A percentile compares a stretch with the other conserved stretches of the same genome.
phyloP scores from a whole-genome alignment of 2,888 invertebrate species.

The Athripsodes cinereus region DNA sequence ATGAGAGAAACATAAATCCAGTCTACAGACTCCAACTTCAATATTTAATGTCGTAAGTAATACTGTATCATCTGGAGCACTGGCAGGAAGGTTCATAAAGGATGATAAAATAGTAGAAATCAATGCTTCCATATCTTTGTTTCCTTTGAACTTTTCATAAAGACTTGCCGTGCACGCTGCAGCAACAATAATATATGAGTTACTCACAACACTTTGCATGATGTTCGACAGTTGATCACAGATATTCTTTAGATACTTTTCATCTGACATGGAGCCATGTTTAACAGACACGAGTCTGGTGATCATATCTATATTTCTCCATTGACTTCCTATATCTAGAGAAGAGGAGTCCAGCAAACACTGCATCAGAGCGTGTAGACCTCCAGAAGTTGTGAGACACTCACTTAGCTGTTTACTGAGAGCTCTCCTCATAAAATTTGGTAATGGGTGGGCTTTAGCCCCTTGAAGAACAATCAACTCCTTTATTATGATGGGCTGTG shows the following conservation, averaged over 20 bases:
- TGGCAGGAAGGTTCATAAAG: background rate
- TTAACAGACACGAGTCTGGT: constrained; percentile 56
- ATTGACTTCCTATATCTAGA: constrained; percentile 54
- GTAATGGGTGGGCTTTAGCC: constrained; percentile 44
- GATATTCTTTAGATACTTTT: constrained; percentile 50
- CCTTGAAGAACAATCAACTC: constrained; percentile 64
- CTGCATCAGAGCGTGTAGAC: constrained; percentile 56
- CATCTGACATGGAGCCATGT: constrained; percentile 41
- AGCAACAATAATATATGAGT: constrained; percentile 46
- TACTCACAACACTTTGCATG: constrained; percentile 38
- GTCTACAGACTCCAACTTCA: constrained; percentile 34
- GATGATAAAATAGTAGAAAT: constrained; percentile 35
- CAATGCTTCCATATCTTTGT: constrained; percentile 39
- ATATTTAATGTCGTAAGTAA: background rate
- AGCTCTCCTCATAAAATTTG: constrained; percentile 57
- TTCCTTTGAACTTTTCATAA: constrained; percentile 41
- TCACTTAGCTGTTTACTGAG: constrained; percentile 56
- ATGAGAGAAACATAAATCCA: constrained; percentile 38
- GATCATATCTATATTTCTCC: constrained; percentile 62
- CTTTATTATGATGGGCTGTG: constrained; percentile 57
- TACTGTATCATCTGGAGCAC: too few species aligned
- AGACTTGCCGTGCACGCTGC: constrained; percentile 51
- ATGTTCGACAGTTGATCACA: constrained; percentile 49
- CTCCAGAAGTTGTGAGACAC: constrained; percentile 54
- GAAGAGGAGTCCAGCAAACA: constrained; percentile 57